phyloP scores from a whole-genome alignment of 2,888 invertebrate species.

The Invenusta paracnida region DNA sequence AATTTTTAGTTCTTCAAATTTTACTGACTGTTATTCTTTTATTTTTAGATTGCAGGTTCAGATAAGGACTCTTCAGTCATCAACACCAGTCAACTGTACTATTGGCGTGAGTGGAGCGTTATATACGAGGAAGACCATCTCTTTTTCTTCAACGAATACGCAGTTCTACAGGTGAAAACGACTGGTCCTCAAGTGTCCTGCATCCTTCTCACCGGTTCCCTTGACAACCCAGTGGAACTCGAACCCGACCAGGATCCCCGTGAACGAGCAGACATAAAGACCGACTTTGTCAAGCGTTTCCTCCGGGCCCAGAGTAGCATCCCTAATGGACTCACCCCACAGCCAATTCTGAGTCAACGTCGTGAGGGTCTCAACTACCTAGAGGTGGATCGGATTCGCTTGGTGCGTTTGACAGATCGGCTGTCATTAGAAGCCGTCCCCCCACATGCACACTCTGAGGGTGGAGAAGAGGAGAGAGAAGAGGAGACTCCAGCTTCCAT shows the following conservation, averaged over 20 bases:
- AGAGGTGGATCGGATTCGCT: too few species aligned
- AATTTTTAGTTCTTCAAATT: neutral
- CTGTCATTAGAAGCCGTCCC: neutral
- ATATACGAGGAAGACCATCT: constrained; percentile 10
- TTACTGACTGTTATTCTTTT: neutral
- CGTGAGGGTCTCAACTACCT: too few species aligned
- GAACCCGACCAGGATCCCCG: neutral
- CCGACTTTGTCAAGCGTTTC: neutral
- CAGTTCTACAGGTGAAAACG: neutral
- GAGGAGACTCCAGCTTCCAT: neutral
- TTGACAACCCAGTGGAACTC: neutral
- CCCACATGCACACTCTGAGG: neutral
- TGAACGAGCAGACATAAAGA: neutral
- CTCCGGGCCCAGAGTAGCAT: neutral
- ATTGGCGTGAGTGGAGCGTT: neutral
- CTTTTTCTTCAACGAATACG: constrained; percentile 16
- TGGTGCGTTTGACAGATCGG: neutral
- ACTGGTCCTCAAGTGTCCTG: neutral
- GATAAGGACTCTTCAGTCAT: neutral
- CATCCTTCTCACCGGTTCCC: neutral
- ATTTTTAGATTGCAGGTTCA: neutral
- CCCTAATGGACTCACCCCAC: neutral
- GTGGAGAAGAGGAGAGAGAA: too few species aligned
- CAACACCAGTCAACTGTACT: neutral
- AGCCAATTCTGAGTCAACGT: neutral